phyloP scores from a whole-genome alignment of 2,113 vertebrate species.

The Amphilophus citrinellus region DNA sequence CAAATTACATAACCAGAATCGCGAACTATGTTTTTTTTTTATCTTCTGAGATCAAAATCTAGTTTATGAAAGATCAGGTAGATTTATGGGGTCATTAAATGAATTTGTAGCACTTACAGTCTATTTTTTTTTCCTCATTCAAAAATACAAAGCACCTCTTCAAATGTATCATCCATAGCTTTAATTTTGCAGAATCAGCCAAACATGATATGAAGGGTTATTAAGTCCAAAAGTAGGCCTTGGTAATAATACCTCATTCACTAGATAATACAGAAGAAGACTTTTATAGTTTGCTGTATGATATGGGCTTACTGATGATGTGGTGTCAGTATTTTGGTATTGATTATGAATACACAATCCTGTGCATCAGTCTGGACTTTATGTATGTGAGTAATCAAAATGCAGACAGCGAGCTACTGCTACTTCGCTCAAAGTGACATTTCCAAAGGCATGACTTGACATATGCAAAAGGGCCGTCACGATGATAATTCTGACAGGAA shows the following conservation, averaged over 20 bases:
- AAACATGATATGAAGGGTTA: conserved; percentile 39
- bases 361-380: conserved; percentile 48
- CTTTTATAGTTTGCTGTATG: conserved; percentile 28
- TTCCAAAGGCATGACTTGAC: conserved; percentile 77
- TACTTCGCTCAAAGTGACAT: conserved; percentile 71
- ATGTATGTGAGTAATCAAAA: conserved; percentile 68
- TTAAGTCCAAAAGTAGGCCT: conserved; percentile 35
- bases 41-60: conserved; percentile 27
- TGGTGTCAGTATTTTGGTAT: conserved; percentile 40
- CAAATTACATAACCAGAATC: conserved; percentile 53
- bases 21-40: conserved; percentile 8
- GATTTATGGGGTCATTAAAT: conserved; percentile 38
- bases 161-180: conserved; percentile 33
- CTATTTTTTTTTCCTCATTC: conserved; percentile 12
- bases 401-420: conserved; percentile 61
- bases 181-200: conserved; percentile 40
- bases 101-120: conserved; percentile 3
- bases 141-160: conserved; percentile 26
- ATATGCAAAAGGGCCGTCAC: conserved; percentile 64
- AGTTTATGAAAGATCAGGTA: conserved; percentile 22
- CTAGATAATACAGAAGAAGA: conserved; percentile 33
- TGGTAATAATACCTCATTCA: conserved; percentile 42
- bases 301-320: conserved; percentile 48
- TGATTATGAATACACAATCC: conserved; percentile 65
- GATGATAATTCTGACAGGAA: conserved; percentile 54